Base-by-base conservation (phyloP, 1,140 invertebrate species). In the Portunus trituberculatus region DNA sequence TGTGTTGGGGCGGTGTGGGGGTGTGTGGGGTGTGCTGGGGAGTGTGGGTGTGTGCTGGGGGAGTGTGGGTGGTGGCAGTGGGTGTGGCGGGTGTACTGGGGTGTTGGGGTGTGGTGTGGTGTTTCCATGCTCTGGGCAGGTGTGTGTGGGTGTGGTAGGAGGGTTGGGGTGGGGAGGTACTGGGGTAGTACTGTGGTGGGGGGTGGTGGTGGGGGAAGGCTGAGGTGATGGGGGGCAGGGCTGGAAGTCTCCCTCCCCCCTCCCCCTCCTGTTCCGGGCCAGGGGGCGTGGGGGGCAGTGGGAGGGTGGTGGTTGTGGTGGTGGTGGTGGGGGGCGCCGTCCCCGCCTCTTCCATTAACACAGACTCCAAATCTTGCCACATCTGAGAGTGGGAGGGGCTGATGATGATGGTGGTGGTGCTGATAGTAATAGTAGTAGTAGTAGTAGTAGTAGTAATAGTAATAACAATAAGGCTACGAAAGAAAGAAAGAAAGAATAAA, bases 291-390 rank as follows among this genome's bases (percentile, higher is more conserved):
- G 93, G 93, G 0, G 93, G 93, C 32, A 82, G 90, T 0, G 88
- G 28, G 31, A 94, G 29, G 88, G 93, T 84, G 32, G 93, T 46
- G 39, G 10, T 59, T 67, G 48, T 48, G 83, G 25, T 52, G 28
- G 52, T 39, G 84, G 28, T 52, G 86, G 28, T 28, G 8, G 45
- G 45, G n/a, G 45, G 32, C n/a, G n/a, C n/a, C 39, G 25, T 6
- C 14, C 29, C 14, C 7, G 59, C 90, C 31, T 90, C 93, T 16
- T 91, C 88, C 87, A 93, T 48, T 14, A 94, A 25, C 25, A 94
- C 88, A 7, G 93, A 94, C 59, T 89, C 93, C 39, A 94, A 46
- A 46, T 94, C 93, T 14, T 90, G 88, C 93, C 93, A 94, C 31
- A 94, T 90, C 93, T 94, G 88, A 0, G 48, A 46, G n/a, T 32